Conservation (phyloP, 2,113 vertebrate genomes). For the Agapornis roseicollis region DNA sequence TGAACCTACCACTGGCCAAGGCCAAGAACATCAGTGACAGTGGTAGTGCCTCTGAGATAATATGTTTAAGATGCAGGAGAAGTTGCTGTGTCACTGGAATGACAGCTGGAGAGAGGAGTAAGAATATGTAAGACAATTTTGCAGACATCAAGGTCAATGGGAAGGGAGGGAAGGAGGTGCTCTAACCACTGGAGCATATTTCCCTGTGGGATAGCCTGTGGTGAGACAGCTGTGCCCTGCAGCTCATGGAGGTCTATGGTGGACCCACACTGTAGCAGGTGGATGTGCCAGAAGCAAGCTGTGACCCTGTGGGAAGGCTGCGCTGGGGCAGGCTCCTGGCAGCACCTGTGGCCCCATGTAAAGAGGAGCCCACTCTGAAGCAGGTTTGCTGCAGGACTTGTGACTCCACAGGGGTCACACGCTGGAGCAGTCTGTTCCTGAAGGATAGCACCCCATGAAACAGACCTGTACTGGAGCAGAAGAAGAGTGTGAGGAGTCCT, state of each 20-base stretch:
- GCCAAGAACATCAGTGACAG: not conserved
- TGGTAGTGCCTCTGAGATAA: not conserved
- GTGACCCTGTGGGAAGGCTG: not conserved
- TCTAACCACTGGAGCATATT: not conserved
- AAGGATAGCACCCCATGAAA: not conserved
- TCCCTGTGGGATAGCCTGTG: too few relatives aligned
- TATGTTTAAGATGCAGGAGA: not conserved
- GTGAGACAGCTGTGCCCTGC: too few relatives aligned
- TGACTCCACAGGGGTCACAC: not conserved
- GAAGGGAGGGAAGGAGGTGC: not conserved
- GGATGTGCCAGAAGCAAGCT: not conserved
- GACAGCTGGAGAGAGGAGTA: not conserved
- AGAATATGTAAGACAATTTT: not conserved
- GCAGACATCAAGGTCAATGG: not conserved
- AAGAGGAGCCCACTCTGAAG: not conserved
- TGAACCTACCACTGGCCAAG: not conserved
- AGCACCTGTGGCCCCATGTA: not conserved
- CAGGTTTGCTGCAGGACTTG: not conserved
- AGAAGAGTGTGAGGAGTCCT: not conserved
- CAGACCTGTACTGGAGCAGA: not conserved
- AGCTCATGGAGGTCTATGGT: not conserved
- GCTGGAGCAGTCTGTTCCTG: not conserved
- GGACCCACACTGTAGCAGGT: fast-evolving
- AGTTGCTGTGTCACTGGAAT: not conserved
- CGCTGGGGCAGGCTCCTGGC: not conserved